These are phyloP conservation scores for Melanotaenia duboulayi DNA, from an alignment of 2,113 vertebrate species.

Conservation along the genomic window DNA sequence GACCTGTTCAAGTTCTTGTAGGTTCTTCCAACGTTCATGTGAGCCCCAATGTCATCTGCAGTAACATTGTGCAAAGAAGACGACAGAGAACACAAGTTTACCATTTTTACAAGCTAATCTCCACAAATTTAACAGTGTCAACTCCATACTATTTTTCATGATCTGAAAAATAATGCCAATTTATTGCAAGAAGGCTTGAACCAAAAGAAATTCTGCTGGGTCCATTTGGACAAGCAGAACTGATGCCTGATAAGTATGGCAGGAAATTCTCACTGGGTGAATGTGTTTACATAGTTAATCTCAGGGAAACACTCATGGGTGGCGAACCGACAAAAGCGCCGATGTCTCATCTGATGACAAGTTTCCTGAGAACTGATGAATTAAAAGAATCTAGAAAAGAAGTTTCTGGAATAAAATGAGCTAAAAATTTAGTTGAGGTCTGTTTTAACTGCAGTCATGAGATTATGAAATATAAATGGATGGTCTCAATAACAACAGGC, in stretches of 20 bases:
- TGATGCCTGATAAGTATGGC: constrained; percentile 27
- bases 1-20: constrained; percentile 97
- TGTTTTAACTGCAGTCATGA: neutral
- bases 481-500: neutral
- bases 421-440: neutral
- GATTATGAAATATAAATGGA: neutral
- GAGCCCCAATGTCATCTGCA: constrained; percentile 96
- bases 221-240: constrained; percentile 27
- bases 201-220: neutral
- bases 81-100: neutral
- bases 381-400: neutral
- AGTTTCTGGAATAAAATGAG: neutral
- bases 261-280: constrained; percentile 57
- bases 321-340: constrained; percentile 32
- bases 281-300: constrained; percentile 59
- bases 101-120: neutral
- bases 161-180: neutral
- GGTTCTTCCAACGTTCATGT: constrained; percentile 99
- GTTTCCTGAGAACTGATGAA: constrained; percentile 25
- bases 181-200: neutral
- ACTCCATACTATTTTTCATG: neutral
- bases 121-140: neutral
- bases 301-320: constrained; percentile 57
- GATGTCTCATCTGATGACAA: constrained; percentile 7
- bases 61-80: neutral